phyloP scores from a whole-genome alignment of 1,140 invertebrate species.

The Zophobas atratus region DNA sequence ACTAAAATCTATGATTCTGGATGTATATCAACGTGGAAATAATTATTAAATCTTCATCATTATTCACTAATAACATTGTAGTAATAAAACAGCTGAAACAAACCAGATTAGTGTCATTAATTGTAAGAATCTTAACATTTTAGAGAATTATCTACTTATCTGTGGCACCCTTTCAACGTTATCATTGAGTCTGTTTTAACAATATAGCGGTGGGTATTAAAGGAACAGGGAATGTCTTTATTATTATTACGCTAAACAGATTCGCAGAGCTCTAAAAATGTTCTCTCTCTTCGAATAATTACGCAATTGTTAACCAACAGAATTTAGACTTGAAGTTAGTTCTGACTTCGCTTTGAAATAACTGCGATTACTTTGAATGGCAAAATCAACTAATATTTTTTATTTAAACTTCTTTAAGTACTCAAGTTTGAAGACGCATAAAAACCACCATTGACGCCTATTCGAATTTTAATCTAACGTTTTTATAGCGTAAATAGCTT shows the following conservation, averaged over 20 bases:
- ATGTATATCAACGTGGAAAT: no score
- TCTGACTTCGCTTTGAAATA: no score
- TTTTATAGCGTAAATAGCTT: no score
- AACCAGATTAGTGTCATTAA: constrained; percentile 13
- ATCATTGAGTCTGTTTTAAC: constrained; percentile 36
- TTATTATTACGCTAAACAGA: constrained; percentile 30
- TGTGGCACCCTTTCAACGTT: constrained; percentile 22
- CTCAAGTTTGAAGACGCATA: no score
- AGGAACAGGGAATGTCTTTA: constrained; percentile 30
- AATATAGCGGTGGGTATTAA: constrained; percentile 28
- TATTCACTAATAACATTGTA: not conserved
- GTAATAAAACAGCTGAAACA: not conserved
- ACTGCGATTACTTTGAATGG: no score
- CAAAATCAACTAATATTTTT: not conserved
- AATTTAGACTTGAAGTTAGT: not conserved
- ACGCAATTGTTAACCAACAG: not conserved
- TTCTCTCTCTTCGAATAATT: constrained; percentile 3
- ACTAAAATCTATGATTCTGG: no score
- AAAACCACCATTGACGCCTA: no score
- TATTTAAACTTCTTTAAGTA: not conserved
- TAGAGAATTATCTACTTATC: constrained; percentile 39
- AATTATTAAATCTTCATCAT: no score
- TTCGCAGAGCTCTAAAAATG: constrained; percentile 25
- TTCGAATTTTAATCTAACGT: no score
- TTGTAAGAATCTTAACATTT: constrained; percentile 18